Conservation (phyloP, 2,113 vertebrate genomes). For the Mus musculus region GRCm39 chr5:53746001-53746500, state of each 20-base stretch:
- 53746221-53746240: neutral
- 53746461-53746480: neutral
- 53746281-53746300: conserved; percentile 27
- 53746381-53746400: conserved; percentile 76
- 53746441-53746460: neutral
- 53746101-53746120: neutral
- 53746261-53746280: conserved; percentile 8
- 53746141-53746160: neutral
- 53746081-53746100: neutral
- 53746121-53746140: neutral
- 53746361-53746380: conserved; percentile 43
- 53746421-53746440: conserved; percentile 45
- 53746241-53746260: neutral
- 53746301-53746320: conserved; percentile 72
- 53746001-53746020: neutral
- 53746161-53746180: neutral
- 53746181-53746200: neutral
- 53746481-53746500: conserved; percentile 65
- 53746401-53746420: conserved; percentile 62
- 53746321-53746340: conserved; percentile 74
- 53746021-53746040: neutral
- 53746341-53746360: conserved; percentile 54
- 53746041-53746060: conserved; percentile 22
- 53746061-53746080: neutral
- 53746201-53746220: neutral